Percentiles rank a stretch among this genome's conserved stretches.
Evolutionary conservation across 2,113 vertebrate genomes (phyloP).

Genomic region (Atlantisia rogersi): DNA sequence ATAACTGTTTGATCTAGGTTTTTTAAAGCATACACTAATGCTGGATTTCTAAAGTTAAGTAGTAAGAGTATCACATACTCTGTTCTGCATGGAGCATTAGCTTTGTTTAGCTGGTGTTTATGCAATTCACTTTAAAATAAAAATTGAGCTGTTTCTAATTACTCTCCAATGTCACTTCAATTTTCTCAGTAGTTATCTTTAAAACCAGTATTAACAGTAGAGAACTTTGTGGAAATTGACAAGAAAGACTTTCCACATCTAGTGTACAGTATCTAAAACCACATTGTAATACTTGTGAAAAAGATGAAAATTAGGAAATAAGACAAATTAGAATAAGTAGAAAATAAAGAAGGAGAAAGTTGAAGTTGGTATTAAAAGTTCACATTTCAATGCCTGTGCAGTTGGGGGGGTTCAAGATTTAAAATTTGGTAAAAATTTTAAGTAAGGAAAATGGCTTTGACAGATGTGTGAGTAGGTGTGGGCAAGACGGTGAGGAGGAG

Average conservation of each 20-base stretch:
- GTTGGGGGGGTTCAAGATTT: background rate
- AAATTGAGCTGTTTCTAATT: background rate
- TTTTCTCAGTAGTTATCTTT: background rate
- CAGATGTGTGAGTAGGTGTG: background rate
- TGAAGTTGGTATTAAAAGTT: background rate
- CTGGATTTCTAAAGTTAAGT: background rate
- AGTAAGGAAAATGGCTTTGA: background rate
- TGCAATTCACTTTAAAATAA: background rate
- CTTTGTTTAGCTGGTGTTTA: background rate
- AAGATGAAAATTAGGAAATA: background rate
- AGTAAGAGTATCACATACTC: background rate
- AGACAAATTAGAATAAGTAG: background rate
- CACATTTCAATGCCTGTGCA: background rate
- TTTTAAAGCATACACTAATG: background rate
- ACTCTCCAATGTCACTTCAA: background rate
- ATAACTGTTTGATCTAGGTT: background rate
- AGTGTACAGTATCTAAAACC: background rate
- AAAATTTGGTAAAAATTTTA: background rate
- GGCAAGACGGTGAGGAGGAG: background rate
- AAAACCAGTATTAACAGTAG: background rate
- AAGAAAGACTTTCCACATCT: background rate
- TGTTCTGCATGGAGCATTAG: background rate
- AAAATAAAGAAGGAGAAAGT: background rate
- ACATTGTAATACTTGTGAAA: background rate
- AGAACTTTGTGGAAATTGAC: background rate